Evolutionary conservation across 2,888 invertebrate species (phyloP).

Genomic region (Dione juno): DNA sequence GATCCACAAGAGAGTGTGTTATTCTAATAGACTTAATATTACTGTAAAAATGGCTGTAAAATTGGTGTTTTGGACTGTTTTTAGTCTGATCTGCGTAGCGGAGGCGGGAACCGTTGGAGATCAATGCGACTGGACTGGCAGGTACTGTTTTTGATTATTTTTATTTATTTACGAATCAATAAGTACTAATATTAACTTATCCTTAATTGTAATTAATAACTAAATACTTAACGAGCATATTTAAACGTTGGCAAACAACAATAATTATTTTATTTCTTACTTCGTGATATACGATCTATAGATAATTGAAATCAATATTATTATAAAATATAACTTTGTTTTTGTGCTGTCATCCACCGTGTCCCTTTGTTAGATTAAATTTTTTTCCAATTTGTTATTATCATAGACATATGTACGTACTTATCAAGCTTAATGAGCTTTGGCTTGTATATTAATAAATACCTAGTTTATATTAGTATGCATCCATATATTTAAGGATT

Average conservation of each 20-base stretch:
- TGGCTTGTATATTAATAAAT: no score
- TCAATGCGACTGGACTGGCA: constrained; percentile 88
- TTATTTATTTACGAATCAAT: constrained; percentile 25
- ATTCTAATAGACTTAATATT: constrained; percentile 49
- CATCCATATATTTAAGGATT: no score
- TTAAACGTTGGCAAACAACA: not conserved
- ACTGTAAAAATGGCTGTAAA: constrained; percentile 60
- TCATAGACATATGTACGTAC: not conserved
- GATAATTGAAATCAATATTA: not conserved
- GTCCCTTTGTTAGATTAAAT: not conserved
- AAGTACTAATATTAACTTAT: not conserved
- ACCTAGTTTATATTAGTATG: no score
- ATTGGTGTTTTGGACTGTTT: constrained; percentile 71
- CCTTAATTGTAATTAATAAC: no score
- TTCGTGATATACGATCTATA: not conserved
- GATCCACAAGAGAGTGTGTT: constrained; percentile 49
- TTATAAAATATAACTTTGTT: not conserved
- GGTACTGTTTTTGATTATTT: constrained; percentile 69
- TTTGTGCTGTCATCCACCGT: not conserved
- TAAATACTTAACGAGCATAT: not conserved
- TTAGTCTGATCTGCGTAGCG: constrained; percentile 69
- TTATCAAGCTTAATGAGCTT: not conserved
- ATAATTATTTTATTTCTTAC: not conserved
- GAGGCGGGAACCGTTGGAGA: constrained; percentile 85
- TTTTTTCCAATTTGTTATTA: constrained; percentile 9